phyloP scores from a whole-genome alignment of 35 echinoderm and acorn worm species.

The Strongylocentrotus purpuratus region DNA sequence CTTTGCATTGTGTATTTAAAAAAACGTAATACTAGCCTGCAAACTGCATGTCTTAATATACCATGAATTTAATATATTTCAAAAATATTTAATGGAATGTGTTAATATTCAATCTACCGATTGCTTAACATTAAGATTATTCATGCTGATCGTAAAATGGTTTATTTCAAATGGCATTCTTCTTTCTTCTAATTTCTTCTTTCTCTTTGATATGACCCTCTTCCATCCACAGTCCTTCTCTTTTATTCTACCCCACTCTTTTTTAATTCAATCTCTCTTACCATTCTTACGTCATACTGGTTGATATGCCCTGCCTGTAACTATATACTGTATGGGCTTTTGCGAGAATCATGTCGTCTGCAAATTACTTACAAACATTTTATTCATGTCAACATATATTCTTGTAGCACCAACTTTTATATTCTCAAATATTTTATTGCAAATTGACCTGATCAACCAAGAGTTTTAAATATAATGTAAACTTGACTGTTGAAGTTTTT shows the following conservation, averaged over 20 bases:
- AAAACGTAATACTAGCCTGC: no score
- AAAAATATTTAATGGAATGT: neutral
- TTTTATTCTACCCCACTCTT: neutral
- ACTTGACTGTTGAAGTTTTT: no score
- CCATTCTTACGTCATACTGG: neutral
- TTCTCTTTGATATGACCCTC: neutral
- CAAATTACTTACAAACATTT: neutral
- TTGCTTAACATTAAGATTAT: neutral
- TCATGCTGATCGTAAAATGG: neutral
- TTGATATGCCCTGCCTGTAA: neutral
- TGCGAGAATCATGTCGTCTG: neutral
- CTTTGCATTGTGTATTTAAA: no score
- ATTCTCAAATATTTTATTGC: neutral
- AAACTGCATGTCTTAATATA: no score
- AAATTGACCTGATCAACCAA: no score
- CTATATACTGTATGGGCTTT: neutral
- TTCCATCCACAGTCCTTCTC: neutral
- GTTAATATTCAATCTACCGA: neutral
- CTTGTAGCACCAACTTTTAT: neutral
- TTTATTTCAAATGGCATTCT: neutral
- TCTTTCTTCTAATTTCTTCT: neutral
- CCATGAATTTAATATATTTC: no score
- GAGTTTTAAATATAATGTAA: no score
- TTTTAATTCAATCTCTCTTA: neutral
- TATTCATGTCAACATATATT: neutral